A percentile compares a stretch with the other conserved stretches of the same genome.
Conservation (phyloP, 2,797 vertebrate species). For the Thamnophis elegans region DNA sequence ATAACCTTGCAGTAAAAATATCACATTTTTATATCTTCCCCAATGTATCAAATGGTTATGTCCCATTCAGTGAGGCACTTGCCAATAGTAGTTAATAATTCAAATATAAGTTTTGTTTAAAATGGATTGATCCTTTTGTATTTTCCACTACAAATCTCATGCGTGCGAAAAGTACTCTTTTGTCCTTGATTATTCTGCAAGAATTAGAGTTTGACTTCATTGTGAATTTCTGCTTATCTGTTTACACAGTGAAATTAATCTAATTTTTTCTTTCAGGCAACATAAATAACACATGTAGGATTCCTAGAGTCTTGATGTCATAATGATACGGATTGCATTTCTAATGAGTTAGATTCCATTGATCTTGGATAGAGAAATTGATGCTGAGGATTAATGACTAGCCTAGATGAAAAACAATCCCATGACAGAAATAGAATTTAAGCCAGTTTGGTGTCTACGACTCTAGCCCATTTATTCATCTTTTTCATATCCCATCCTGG, state of each 20-base stretch:
- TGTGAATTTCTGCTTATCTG: background rate
- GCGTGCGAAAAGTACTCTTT: background rate
- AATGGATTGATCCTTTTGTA: background rate
- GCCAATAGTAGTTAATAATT: background rate
- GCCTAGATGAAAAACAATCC: background rate
- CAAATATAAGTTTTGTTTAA: background rate
- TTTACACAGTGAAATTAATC: background rate
- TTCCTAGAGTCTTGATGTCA: background rate
- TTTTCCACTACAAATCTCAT: background rate
- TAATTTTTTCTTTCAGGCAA: background rate
- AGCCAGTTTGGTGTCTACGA: background rate
- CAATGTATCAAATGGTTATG: background rate
- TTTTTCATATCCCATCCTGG: background rate
- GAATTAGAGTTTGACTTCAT: background rate
- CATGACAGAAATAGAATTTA: background rate
- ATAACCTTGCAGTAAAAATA: background rate
- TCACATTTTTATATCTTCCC: background rate
- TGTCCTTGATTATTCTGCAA: background rate
- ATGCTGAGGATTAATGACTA: background rate
- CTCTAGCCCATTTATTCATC: background rate
- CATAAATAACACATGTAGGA: background rate
- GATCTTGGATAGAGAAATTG: background rate
- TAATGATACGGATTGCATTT: background rate
- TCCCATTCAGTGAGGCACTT: background rate
- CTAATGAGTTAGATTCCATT: background rate